A percentile compares a stretch with the other conserved stretches of the same genome.
These are phyloP conservation scores for Oceanodroma leucorhoa DNA, from an alignment of 2,797 vertebrate species.

Conservation along the genomic window DNA sequence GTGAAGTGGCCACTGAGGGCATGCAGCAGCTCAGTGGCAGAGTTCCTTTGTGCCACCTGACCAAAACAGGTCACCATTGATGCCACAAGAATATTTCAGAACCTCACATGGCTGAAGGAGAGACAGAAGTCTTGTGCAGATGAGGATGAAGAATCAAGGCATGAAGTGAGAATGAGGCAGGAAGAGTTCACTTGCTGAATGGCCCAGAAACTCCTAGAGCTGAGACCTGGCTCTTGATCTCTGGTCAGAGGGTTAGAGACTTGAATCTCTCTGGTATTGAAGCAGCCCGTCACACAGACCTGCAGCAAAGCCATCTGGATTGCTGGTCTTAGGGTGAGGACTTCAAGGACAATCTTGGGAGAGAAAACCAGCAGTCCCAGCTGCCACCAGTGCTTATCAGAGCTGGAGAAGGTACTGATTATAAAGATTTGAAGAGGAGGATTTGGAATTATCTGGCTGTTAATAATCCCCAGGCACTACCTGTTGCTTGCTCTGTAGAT, in stretches of 20 bases:
- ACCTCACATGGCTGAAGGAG: neutral
- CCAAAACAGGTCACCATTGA: neutral
- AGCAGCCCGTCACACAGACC: neutral
- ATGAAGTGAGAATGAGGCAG: neutral
- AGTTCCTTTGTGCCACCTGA: neutral
- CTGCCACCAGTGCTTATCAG: neutral
- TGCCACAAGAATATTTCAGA: neutral
- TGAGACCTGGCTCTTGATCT: neutral
- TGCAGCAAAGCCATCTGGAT: neutral
- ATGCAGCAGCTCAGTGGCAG: neutral
- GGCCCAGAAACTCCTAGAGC: neutral
- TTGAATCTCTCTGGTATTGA: neutral
- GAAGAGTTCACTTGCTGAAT: neutral
- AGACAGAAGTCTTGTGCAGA: neutral
- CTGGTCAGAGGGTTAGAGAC: neutral
- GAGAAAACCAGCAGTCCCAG: neutral
- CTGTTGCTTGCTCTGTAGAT: constrained; percentile 58
- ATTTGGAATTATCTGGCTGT: neutral
- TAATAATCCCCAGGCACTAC: neutral
- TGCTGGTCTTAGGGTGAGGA: neutral
- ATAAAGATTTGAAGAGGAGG: neutral
- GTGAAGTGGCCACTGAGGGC: neutral
- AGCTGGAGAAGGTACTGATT: neutral
- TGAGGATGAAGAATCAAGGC: neutral
- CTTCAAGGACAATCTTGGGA: neutral